Evolutionary conservation across 2,888 invertebrate genomes (phyloP).

Genomic region (Tribolium freemani): DNA sequence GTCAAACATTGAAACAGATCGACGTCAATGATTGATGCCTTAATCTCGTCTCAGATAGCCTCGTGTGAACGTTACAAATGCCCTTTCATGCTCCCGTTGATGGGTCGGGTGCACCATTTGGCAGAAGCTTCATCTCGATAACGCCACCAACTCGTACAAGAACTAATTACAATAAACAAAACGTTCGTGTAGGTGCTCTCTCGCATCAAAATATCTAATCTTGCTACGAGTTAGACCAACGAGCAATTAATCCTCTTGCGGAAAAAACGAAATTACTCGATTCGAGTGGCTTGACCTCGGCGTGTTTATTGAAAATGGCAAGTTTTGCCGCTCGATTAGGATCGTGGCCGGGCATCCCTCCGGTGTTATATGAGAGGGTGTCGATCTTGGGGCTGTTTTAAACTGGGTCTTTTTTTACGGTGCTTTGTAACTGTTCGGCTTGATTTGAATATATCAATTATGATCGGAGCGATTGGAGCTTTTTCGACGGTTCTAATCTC

Average conservation of each 20-base stretch:
- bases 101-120: conserved; percentile 39
- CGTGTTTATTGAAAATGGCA: conserved; percentile 15
- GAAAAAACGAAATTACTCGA: conserved; percentile 19
- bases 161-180: conserved; percentile 28
- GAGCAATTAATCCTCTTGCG: conserved; percentile 3
- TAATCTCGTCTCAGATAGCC: conserved; percentile 55
- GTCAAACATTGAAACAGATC: conserved; percentile 59
- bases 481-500: conserved; percentile 12
- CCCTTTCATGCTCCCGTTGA: conserved; percentile 30
- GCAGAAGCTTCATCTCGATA: conserved; percentile 28
- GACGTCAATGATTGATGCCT: conserved; percentile 54
- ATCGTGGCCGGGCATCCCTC: neutral
- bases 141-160: conserved; percentile 1
- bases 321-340: neutral
- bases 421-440: conserved; percentile 23
- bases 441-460: conserved; percentile 29
- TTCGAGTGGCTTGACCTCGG: conserved; percentile 21
- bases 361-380: conserved; percentile 24
- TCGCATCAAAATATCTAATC: conserved; percentile 20
- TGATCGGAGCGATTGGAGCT: conserved; percentile 12
- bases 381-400: conserved; percentile 31
- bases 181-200: conserved; percentile 14
- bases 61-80: conserved; percentile 57
- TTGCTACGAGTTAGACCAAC: neutral
- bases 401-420: conserved; percentile 35